Percentiles rank a stretch among this genome's conserved stretches.
These are phyloP conservation scores for Tachysurus vachellii DNA, from an alignment of 2,113 vertebrate species.

Conservation along the genomic window DNA sequence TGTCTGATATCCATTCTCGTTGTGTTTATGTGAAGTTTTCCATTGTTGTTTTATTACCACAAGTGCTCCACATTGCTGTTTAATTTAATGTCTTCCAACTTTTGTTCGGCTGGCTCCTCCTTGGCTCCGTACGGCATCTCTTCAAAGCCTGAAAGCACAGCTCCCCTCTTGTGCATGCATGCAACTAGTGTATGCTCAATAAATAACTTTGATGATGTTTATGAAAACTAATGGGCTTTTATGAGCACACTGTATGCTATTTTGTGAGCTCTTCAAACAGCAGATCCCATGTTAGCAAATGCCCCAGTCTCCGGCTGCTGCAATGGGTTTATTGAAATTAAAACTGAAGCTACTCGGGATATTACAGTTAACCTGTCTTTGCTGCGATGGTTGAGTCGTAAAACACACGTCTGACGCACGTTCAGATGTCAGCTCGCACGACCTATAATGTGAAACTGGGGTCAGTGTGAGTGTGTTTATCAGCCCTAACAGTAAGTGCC, in stretches of 20 bases:
- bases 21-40: constrained; percentile 32
- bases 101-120: constrained; percentile 79
- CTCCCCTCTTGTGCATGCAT: constrained; percentile 75
- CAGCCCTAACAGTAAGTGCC: constrained; percentile 62
- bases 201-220: constrained; percentile 93
- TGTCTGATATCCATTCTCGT: constrained; percentile 17
- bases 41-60: constrained; percentile 37
- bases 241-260: constrained; percentile 63
- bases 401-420: constrained; percentile 56
- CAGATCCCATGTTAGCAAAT: constrained; percentile 43
- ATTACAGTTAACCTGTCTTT: constrained; percentile 71
- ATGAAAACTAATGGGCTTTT: constrained; percentile 81
- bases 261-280: constrained; percentile 64
- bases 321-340: constrained; percentile 73
- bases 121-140: constrained; percentile 66
- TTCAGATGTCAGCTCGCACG: constrained; percentile 57
- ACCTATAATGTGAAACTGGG: constrained; percentile 54
- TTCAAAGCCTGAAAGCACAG: constrained; percentile 73
- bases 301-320: constrained; percentile 66
- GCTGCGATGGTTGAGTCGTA: constrained; percentile 58
- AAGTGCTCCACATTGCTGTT: constrained; percentile 24
- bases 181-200: constrained; percentile 79
- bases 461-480: constrained; percentile 65
- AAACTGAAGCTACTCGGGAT: constrained; percentile 65
- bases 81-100: constrained; percentile 59